phyloP scores from a whole-genome alignment of 2,797 vertebrate genomes.

The Myioborus melanocephalus region DNA sequence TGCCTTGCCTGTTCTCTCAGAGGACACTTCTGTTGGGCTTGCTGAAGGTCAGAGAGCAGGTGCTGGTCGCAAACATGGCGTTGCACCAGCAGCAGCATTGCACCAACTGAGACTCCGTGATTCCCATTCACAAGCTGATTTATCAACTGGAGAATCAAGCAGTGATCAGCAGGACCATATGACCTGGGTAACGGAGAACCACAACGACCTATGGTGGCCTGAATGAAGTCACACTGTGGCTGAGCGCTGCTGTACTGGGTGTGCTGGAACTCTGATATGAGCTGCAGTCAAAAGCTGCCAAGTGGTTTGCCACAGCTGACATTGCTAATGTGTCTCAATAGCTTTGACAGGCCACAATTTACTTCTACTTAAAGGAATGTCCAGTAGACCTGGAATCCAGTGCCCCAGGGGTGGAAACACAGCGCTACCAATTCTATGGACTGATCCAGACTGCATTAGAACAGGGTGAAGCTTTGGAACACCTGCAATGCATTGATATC shows the following conservation, averaged over 20 bases:
- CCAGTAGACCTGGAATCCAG: neutral
- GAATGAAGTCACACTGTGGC: neutral
- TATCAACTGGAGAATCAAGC: neutral
- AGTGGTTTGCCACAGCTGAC: neutral
- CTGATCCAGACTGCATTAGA: neutral
- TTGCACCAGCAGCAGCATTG: neutral
- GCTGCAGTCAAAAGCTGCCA: neutral
- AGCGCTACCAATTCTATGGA: neutral
- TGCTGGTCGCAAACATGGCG: rapidly evolving
- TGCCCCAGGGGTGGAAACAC: neutral
- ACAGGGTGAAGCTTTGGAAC: neutral
- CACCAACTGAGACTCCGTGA: rapidly evolving
- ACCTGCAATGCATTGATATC: neutral
- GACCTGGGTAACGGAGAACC: neutral
- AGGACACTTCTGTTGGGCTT: neutral
- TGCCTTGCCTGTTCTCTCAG: neutral
- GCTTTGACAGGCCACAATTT: neutral
- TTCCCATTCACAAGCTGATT: neutral
- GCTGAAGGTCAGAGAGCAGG: neutral
- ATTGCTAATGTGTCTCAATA: neutral
- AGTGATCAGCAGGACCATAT: neutral
- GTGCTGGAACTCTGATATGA: rapidly evolving
- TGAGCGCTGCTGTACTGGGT: neutral
- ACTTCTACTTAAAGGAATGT: neutral
- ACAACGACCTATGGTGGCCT: neutral